These are phyloP conservation scores for Acrocephalus kingi DNA, from an alignment of 2,113 vertebrate genomes.

Conservation along the genomic window DNA sequence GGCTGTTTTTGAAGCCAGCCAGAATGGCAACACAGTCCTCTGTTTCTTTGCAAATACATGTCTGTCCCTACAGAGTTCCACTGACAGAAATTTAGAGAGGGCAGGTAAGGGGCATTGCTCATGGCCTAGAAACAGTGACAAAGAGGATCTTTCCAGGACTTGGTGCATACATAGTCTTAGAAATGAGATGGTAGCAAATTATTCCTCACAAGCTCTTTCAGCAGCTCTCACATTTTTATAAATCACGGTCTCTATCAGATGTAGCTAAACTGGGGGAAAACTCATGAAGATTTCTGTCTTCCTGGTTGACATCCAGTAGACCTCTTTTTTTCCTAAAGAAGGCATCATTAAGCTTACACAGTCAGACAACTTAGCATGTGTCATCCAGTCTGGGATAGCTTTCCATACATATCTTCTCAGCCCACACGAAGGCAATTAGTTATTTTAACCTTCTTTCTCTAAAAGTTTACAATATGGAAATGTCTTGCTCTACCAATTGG, in stretches of 20 bases:
- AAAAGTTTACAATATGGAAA: slow-evolving; percentile 46
- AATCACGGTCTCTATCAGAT: not conserved
- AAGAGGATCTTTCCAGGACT: not conserved
- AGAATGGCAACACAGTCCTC: not conserved
- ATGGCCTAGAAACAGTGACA: not conserved
- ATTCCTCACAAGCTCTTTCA: not conserved
- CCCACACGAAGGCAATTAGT: slow-evolving; percentile 47
- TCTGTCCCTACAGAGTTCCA: not conserved
- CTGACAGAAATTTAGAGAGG: not conserved
- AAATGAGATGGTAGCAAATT: not conserved
- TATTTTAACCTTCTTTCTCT: slow-evolving; percentile 47
- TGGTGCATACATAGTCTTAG: not conserved
- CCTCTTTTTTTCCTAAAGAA: not conserved
- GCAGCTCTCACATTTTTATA: not conserved
- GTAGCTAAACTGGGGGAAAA: not conserved
- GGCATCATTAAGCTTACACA: not conserved
- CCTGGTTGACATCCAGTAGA: not conserved
- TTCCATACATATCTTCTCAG: not conserved
- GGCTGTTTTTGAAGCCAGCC: not conserved
- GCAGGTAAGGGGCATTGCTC: not conserved
- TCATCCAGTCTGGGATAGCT: slow-evolving; percentile 18
- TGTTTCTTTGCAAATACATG: not conserved
- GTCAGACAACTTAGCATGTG: slow-evolving; percentile 25
- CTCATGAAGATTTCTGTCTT: not conserved
- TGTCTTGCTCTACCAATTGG: slow-evolving; percentile 20